Percentiles rank a stretch among this genome's conserved stretches.
These are phyloP conservation scores for Acronicta leporina DNA, from an alignment of 2,888 invertebrate species.

Conservation along the genomic window DNA sequence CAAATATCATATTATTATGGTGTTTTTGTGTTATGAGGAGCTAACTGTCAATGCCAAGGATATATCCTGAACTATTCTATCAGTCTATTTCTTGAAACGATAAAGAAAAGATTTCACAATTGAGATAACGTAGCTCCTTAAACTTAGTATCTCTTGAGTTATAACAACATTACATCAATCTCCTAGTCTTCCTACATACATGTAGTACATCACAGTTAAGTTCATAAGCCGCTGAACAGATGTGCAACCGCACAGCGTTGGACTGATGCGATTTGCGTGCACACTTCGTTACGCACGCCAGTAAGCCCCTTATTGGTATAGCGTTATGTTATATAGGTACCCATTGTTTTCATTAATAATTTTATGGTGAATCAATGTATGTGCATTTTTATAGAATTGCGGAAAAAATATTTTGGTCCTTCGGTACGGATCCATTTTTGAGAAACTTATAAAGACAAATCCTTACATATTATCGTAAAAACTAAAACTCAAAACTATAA, in stretches of 20 bases:
- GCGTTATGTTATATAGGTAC: slow-evolving; percentile 40
- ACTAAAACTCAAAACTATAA: no score
- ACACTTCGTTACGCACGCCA: slow-evolving; percentile 81
- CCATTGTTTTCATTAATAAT: slow-evolving; percentile 49
- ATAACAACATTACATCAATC: slow-evolving; percentile 4
- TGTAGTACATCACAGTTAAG: slow-evolving; percentile 48
- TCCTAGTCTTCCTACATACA: slow-evolving; percentile 1
- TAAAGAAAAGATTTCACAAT: no score
- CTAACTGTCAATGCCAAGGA: no score
- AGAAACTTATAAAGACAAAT: no score
- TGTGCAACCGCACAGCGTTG: slow-evolving; percentile 71
- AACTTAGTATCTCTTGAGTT: not conserved
- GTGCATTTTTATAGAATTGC: not conserved
- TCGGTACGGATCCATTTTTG: not conserved
- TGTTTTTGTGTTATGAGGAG: no score
- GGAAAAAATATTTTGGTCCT: not conserved
- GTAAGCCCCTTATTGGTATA: slow-evolving; percentile 71
- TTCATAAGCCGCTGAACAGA: slow-evolving; percentile 78
- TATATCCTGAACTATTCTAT: no score
- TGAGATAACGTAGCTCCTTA: not conserved
- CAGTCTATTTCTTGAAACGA: no score
- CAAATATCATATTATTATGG: no score
- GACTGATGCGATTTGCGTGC: slow-evolving; percentile 77
- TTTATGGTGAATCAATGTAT: slow-evolving; percentile 1
- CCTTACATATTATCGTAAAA: no score